phyloP scores from a whole-genome alignment of 2,888 invertebrate species.

The Zygaena filipendulae region DNA sequence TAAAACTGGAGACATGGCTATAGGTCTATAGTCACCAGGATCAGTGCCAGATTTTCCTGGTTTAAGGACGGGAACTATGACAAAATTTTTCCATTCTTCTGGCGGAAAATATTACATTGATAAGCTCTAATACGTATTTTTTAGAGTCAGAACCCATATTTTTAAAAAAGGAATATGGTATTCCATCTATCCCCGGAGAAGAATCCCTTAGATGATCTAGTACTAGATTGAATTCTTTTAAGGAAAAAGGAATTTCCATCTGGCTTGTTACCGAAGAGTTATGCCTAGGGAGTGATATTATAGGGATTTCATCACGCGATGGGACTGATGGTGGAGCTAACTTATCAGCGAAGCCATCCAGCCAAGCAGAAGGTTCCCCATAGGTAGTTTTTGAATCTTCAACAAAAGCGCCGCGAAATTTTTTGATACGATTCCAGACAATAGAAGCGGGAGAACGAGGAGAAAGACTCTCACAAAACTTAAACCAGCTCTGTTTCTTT shows the following conservation, averaged over 20 bases:
- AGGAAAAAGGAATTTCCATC: no score
- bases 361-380: conserved; percentile 1
- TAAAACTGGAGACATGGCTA: conserved; percentile 11
- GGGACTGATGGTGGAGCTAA: conserved; percentile 7
- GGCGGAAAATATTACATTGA: conserved; percentile 8
- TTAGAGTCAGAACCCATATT: conserved; percentile 1
- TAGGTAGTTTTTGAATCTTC: neutral
- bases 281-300: neutral
- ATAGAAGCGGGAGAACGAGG: conserved; percentile 6
- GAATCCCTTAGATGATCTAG: conserved; percentile 8
- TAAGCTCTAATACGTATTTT: conserved; percentile 2
- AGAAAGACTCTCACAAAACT: conserved; percentile 10
- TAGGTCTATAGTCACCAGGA: conserved; percentile 9
- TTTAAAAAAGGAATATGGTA: conserved; percentile 12
- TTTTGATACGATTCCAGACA: conserved; percentile 8
- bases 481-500: conserved; percentile 9
- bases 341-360: conserved; percentile 2
- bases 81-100: conserved; percentile 10
- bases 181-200: conserved; percentile 14
- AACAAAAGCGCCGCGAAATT: conserved; percentile 4
- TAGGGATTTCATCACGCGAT: neutral
- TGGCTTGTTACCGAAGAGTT: neutral
- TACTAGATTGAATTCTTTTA: conserved; percentile 6
- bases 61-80: conserved; percentile 10
- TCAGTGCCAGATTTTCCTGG: conserved; percentile 7